Conservation (phyloP, 2,888 invertebrate genomes). For the Amaurobius ferox region DNA sequence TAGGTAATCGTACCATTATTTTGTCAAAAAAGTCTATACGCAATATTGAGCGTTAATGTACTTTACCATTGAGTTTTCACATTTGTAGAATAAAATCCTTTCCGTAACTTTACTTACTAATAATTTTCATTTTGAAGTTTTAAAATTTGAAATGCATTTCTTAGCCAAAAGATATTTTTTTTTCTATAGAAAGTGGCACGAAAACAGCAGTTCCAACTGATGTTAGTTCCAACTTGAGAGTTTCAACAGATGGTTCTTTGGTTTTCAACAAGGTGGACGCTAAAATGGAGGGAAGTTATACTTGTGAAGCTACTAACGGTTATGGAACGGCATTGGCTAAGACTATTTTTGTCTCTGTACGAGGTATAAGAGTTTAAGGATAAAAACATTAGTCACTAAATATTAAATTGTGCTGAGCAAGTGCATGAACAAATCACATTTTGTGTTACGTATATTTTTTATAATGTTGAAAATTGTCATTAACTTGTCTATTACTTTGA, state of each 20-base stretch:
- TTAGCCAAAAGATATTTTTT: too few species aligned
- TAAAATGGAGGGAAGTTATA: conserved; percentile 47
- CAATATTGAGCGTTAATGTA: too few species aligned
- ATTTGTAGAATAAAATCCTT: too few species aligned
- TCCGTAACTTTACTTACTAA: too few species aligned
- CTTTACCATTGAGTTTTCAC: too few species aligned
- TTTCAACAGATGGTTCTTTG: conserved; percentile 27
- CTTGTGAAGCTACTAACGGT: conserved; percentile 58
- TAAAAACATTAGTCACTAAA: too few species aligned
- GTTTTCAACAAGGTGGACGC: conserved; percentile 32
- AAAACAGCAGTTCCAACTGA: conserved; percentile 1
- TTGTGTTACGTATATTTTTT: too few species aligned
- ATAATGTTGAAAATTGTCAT: not conserved
- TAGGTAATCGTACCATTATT: too few species aligned
- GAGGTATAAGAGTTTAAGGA: conserved; percentile 40
- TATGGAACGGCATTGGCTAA: conserved; percentile 46
- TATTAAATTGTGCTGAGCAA: conserved; percentile 60
- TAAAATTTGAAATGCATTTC: too few species aligned
- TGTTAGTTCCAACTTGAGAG: not conserved
- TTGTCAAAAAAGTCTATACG: too few species aligned
- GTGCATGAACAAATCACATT: not conserved
- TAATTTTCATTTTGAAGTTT: too few species aligned
- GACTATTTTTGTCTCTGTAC: conserved; percentile 39
- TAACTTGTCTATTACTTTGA: too few species aligned
- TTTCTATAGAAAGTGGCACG: not conserved